phyloP scores from a whole-genome alignment of 2,888 invertebrate genomes.

The Ochropleura leucogaster region DNA sequence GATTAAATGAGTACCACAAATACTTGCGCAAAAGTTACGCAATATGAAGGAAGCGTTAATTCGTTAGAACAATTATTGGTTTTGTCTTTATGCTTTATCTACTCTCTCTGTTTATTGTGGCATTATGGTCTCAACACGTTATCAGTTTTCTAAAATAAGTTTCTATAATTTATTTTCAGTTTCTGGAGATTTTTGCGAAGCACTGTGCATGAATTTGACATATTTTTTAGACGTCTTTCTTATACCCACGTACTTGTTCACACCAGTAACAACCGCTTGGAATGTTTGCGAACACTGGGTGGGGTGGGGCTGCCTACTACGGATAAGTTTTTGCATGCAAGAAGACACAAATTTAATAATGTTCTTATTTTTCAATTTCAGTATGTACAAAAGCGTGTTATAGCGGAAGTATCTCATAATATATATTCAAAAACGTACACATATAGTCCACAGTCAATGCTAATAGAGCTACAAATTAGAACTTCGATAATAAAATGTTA shows the following conservation, averaged over 20 bases:
- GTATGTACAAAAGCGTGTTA: neutral
- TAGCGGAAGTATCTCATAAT: constrained; percentile 20
- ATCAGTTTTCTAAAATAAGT: constrained; percentile 48
- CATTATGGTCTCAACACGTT: constrained; percentile 42
- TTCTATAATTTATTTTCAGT: constrained; percentile 28
- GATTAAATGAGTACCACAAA: constrained; percentile 44
- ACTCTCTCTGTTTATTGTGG: constrained; percentile 50
- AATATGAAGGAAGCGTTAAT: constrained; percentile 57
- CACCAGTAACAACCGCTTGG: neutral
- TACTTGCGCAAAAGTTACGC: constrained; percentile 52
- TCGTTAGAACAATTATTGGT: constrained; percentile 55
- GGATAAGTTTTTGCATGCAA: neutral
- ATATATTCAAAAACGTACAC: neutral
- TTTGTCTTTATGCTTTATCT: constrained; percentile 47
- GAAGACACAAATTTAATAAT: neutral
- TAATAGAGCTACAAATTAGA: constrained; percentile 50
- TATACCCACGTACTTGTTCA: neutral
- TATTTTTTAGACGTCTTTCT: constrained; percentile 20
- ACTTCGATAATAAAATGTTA: constrained; percentile 12
- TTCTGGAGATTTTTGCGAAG: neutral
- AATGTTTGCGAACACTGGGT: neutral
- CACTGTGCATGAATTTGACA: constrained; percentile 1
- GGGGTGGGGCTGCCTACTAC: neutral
- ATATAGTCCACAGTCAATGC: constrained; percentile 15
- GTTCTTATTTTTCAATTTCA: neutral